These are phyloP conservation scores for Epizoanthus scotinus DNA, from an alignment of 92 coral and sea anemone species.

Conservation along the genomic window DNA sequence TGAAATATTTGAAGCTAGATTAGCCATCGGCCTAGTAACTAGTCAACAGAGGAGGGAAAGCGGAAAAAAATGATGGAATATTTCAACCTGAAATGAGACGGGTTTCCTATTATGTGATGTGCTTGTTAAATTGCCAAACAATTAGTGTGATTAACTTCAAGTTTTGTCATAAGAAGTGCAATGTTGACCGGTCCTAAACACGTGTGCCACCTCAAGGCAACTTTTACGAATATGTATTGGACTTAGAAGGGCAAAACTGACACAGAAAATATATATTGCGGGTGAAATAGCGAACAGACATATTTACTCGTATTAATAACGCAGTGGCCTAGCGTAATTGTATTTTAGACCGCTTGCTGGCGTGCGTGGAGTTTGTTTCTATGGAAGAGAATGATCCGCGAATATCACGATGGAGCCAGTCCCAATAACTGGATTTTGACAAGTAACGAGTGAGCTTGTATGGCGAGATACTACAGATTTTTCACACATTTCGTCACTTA, in stretches of 20 bases:
- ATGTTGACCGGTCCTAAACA: neutral
- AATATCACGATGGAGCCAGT: neutral
- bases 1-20: neutral
- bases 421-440: too few species aligned
- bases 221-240: too few species aligned
- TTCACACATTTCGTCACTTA: too few species aligned
- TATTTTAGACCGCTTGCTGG: neutral
- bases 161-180: constrained; percentile 7
- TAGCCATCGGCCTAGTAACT: neutral
- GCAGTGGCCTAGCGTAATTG: neutral
- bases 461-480: too few species aligned
- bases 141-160: constrained; percentile 20
- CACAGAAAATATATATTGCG: too few species aligned
- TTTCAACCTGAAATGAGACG: neutral
- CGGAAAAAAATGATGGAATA: neutral
- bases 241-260: too few species aligned
- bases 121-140: constrained; percentile 32
- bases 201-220: neutral
- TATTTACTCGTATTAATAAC: neutral
- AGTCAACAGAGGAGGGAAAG: neutral
- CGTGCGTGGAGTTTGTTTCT: neutral
- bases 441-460: too few species aligned
- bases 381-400: neutral
- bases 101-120: neutral
- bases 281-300: constrained; percentile 7